Base-by-base conservation (phyloP, 2,113 vertebrate species). In the Pachycephala philippinensis region DNA sequence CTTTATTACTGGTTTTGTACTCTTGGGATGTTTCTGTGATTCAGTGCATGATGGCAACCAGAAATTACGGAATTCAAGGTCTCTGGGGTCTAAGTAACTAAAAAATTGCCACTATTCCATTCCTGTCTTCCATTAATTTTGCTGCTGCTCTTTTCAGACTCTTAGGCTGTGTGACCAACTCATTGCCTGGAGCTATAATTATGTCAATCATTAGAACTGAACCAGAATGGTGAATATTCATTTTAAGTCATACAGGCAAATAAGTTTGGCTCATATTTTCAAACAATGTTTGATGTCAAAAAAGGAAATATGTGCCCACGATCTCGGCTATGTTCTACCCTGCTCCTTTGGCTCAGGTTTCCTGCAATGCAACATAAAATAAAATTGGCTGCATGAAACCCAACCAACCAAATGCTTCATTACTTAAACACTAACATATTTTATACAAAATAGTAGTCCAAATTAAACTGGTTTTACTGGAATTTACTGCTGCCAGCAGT, bases 81-180 rank as follows among this genome's bases (percentile, higher is more conserved):
- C 90, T 89, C 63, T 61, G 66, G 65, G 49, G 82, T 78, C 44
- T 85, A 44, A 91, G 54, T 84, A 89, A 52, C 89, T 92, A 88
- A 84, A 35, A 90, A 52, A 72, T 53, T 72, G 71, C 66, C 57
- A 49, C 86, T 87, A 47, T 91, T 91, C 47, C 37, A 39, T 89
- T 79, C 52, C 44, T 89, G 52, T 86, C 57, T 87, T 94, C 87
- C 65, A 47, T 91, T 89, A 79, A 87, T 76, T 79, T 93, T 91
- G 42, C n/a, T 87, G 65, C 56, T 93, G 52, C 35, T 84, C 60
- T 93, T 94, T 82, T 91, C 87, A 94, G 56, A 44, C 42, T 91
- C 47, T 24, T 53, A 35, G 60, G 26, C 44, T 71, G 35, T 54
- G 56, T 89, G 35, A 16, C 35, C 61, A 93, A 9, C 69, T 57